phyloP scores from a whole-genome alignment of 2,113 vertebrate genomes.

The Cairina moschata region DNA sequence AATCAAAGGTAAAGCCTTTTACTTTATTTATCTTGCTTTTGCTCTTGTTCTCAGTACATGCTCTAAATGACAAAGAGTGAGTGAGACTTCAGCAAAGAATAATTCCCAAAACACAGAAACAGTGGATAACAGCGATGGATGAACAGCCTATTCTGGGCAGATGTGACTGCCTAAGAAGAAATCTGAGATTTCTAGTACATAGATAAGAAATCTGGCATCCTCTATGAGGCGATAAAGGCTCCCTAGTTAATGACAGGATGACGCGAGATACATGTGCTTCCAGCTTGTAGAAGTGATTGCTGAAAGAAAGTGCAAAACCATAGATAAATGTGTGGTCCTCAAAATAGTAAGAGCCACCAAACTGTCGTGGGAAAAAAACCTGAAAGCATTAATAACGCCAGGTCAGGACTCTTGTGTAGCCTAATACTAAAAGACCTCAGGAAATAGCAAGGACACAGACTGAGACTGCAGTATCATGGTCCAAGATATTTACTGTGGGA shows the following conservation, averaged over 20 bases:
- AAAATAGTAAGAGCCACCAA: neutral
- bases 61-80: neutral
- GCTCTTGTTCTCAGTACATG: neutral
- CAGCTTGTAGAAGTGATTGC: neutral
- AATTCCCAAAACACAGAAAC: neutral
- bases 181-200: neutral
- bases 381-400: neutral
- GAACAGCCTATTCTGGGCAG: neutral
- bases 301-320: neutral
- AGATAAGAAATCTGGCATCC: neutral
- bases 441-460: neutral
- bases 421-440: neutral
- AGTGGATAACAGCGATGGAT: neutral
- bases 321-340: neutral
- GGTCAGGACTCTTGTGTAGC: neutral
- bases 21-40: neutral
- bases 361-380: neutral
- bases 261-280: neutral
- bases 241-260: neutral
- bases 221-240: neutral
- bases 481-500: neutral
- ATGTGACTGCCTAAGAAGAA: neutral
- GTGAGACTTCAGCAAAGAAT: neutral
- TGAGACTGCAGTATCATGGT: neutral
- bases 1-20: neutral